phyloP scores from a whole-genome alignment of 1,140 invertebrate genomes.

The Cepaea nemoralis region DNA sequence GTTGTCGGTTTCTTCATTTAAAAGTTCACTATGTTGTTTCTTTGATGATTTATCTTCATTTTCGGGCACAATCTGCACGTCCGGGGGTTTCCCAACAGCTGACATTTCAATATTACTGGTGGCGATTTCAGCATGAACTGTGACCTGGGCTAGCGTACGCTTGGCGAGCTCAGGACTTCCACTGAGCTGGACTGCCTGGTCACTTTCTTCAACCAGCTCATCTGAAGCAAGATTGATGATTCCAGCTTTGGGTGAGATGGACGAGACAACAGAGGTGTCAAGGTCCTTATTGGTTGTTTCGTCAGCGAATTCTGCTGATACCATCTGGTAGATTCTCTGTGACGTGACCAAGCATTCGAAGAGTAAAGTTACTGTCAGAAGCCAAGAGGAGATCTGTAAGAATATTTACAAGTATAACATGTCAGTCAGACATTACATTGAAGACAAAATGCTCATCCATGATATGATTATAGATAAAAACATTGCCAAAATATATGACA shows the following conservation, averaged over 20 bases:
- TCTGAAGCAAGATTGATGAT: background rate
- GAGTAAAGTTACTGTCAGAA: background rate
- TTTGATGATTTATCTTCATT: background rate
- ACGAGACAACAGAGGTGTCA: background rate
- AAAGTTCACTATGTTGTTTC: background rate
- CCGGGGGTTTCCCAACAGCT: background rate
- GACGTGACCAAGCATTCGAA: background rate
- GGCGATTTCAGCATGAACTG: background rate
- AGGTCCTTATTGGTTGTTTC: background rate
- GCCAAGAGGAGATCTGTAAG: slow-evolving; percentile 5
- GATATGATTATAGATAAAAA: no score
- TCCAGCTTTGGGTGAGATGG: background rate
- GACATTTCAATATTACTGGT: background rate
- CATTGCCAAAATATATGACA: no score
- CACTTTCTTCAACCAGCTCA: background rate
- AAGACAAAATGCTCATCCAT: no score
- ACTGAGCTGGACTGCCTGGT: background rate
- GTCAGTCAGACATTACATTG: no score
- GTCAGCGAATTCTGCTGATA: background rate
- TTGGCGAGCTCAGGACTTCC: background rate
- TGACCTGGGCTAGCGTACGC: background rate
- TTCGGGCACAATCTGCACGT: background rate
- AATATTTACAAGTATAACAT: no score
- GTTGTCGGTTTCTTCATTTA: background rate
- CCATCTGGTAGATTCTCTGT: background rate